phyloP scores from a whole-genome alignment of 1,140 invertebrate species.

The roundworm (Caenorhabditis elegans) region WBcel235 BX284605.5:12554501-12555000 shows the following conservation, averaged over 20 bases:
- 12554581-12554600: not conserved
- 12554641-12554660: not conserved
- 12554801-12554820: too few species aligned
- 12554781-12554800: not conserved
- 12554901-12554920: too few species aligned
- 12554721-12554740: not conserved
- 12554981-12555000: too few species aligned
- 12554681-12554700: not conserved
- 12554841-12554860: too few species aligned
- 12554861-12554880: too few species aligned
- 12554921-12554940: too few species aligned
- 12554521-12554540: slow-evolving; percentile 4
- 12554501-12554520: slow-evolving; percentile 3
- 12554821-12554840: too few species aligned
- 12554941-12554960: too few species aligned
- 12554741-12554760: not conserved
- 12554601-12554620: slow-evolving; percentile 4
- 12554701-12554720: not conserved
- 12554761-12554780: not conserved
- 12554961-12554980: too few species aligned
- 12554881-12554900: too few species aligned
- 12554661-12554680: not conserved
- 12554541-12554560: not conserved
- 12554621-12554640: slow-evolving; percentile 1
- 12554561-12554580: slow-evolving; percentile 1